These are phyloP conservation scores for Condylostylus longicornis DNA, from an alignment of 1,140 invertebrate genomes.

Conservation along the genomic window DNA sequence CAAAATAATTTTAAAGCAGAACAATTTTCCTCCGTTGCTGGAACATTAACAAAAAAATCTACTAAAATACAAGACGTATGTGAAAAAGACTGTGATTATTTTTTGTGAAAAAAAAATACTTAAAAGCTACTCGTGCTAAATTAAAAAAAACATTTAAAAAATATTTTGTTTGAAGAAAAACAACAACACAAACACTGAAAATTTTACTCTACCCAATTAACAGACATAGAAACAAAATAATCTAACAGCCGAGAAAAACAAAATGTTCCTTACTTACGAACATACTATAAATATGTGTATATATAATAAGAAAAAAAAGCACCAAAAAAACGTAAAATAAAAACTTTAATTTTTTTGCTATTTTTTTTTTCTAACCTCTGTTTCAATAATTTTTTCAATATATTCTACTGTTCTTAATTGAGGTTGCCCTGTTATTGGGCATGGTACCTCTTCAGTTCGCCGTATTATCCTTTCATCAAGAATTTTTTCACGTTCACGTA, in stretches of 20 bases:
- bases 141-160: no score
- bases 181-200: no score
- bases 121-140: no score
- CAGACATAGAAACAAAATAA: not conserved
- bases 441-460: slow-evolving; percentile 74
- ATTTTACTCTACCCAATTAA: not conserved
- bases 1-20: no score
- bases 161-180: no score
- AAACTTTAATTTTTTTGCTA: slow-evolving; percentile 9
- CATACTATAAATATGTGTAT: no score
- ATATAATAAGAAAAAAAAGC: not conserved
- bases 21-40: no score
- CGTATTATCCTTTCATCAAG: slow-evolving; percentile 74
- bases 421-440: slow-evolving; percentile 66
- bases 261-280: no score
- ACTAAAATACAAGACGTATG: no score
- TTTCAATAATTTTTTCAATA: slow-evolving; percentile 87
- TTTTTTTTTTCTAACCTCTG: slow-evolving; percentile 60
- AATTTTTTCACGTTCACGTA: slow-evolving; percentile 75
- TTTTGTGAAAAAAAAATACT: no score
- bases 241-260: not conserved
- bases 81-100: no score
- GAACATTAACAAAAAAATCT: no score
- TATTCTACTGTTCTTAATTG: slow-evolving; percentile 79
- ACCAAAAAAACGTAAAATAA: not conserved